Evolutionary conservation across 2,113 vertebrate genomes (phyloP), one percentile per base, ranked within the genome.

Genomic region (Xenus cinereus): DNA sequence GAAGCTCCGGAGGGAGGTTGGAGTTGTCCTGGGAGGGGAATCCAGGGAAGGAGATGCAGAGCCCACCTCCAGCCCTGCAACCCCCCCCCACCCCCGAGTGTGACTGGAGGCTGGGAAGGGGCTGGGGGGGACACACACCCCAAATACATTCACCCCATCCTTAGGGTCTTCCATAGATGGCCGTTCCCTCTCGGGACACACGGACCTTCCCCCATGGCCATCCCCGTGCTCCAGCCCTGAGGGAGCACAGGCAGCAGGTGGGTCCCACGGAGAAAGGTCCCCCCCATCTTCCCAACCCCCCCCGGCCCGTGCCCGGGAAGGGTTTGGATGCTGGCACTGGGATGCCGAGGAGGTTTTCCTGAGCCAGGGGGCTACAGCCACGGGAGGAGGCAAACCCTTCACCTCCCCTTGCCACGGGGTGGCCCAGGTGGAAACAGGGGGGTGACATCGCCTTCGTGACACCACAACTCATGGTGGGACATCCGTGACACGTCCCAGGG

Each of bases 151-250:
- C 26, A 0, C 9, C 18, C 21, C 66, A 43, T 23, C 53, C 26
- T 11, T 12, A 17, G 5, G 14, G 33, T 27, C n/a, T 32, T 14
- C 46, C 46, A 10, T 6, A n/a, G 27, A 4, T 21, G 17, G 32
- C 18, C 2, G 4, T 32, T 57, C 13, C 33, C 3, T n/a, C 56
- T 50, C 5, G 1, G 19, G 35, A 14, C n/a, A 7, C 43, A 8
- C 0, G 3, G 41, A 20, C 19, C 32, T 23, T 48, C n/a, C 39
- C 1, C 1, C 35, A 6, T 2, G 35, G 10, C 14, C 12, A 1
- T 6, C 23, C 14, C 19, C 5, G 2, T 41, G n/a, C n/a, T 56
- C 72, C 56, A 32, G 14, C n/a, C 28, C 69, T 2, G 14, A 12
- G 1, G 41, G 32, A 33, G 39, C 57, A 2, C 32, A 6, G 50